Evolutionary conservation across 2,888 invertebrate genomes (phyloP).

Genomic region (Xylota segnis): DNA sequence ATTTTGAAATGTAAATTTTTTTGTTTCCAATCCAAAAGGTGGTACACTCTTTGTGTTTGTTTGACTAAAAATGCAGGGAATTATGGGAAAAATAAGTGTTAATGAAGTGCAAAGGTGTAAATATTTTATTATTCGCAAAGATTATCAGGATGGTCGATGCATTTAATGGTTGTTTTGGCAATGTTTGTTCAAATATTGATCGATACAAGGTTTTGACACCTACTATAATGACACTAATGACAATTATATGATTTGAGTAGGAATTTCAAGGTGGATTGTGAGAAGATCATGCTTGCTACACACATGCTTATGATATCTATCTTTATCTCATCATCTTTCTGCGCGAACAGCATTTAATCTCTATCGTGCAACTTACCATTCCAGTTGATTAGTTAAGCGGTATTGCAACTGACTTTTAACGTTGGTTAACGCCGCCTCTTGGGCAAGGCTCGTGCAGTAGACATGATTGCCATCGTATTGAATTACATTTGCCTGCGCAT

Average conservation of each 20-base stretch:
- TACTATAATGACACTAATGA: background rate
- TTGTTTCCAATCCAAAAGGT: background rate
- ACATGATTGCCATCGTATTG: background rate
- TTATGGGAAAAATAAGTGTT: conserved; percentile 1
- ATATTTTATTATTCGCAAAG: conserved; percentile 4
- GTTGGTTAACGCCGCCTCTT: conserved; percentile 2
- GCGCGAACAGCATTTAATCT: background rate
- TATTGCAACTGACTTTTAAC: conserved; percentile 16
- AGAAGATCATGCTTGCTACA: background rate
- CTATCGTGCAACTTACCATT: background rate
- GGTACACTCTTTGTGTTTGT: background rate
- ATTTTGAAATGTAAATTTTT: conserved; percentile 15
- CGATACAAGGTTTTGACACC: background rate
- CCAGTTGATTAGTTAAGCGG: conserved; percentile 4
- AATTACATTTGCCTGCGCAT: conserved; percentile 14
- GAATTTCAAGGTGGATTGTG: background rate
- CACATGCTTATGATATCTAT: too few species aligned
- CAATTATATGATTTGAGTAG: background rate
- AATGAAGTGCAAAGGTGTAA: conserved; percentile 5
- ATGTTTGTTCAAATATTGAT: background rate
- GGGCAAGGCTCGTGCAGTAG: conserved; percentile 1
- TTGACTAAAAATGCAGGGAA: background rate
- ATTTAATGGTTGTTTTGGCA: background rate
- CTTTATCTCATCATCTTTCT: background rate
- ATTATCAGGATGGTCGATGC: background rate